phyloP scores from a whole-genome alignment of 2,113 vertebrate species.

The Corythoichthys intestinalis region DNA sequence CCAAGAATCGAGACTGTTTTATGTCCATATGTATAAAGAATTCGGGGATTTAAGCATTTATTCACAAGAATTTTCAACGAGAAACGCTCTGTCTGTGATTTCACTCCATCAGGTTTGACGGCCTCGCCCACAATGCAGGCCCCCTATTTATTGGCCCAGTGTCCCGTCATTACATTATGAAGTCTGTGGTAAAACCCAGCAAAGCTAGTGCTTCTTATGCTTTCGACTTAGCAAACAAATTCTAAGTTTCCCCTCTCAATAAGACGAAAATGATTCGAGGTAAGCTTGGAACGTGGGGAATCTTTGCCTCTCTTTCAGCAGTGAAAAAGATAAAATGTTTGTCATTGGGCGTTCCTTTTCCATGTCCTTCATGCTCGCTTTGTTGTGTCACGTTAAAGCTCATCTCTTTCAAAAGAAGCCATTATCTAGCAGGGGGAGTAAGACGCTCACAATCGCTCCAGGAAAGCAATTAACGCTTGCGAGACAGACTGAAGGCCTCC shows the following conservation, averaged over 20 bases:
- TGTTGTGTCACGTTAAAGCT: constrained; percentile 58
- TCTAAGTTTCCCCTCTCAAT: background rate
- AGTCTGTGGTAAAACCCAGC: too few relatives aligned
- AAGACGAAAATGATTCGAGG: background rate
- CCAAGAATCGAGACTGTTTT: too few relatives aligned
- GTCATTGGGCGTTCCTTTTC: constrained; percentile 29
- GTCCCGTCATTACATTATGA: too few relatives aligned
- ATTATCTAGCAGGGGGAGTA: constrained; percentile 48
- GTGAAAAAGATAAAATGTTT: constrained; percentile 28
- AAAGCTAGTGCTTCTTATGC: too few relatives aligned
- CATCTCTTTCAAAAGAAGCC: constrained; percentile 52
- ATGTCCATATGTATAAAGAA: too few relatives aligned
- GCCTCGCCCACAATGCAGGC: too few relatives aligned
- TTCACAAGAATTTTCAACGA: too few relatives aligned
- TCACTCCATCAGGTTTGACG: too few relatives aligned
- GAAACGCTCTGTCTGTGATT: too few relatives aligned
- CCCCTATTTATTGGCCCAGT: too few relatives aligned
- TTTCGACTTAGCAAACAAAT: too few relatives aligned
- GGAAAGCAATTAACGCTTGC: constrained; percentile 63
- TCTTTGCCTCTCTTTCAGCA: background rate
- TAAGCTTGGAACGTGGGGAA: background rate
- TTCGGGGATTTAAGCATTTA: too few relatives aligned
- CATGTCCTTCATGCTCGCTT: constrained; percentile 46
- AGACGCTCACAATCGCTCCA: constrained; percentile 54
- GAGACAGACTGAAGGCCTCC: constrained; percentile 39